Evolutionary conservation across 2,797 vertebrate genomes (phyloP), one percentile per base, ranked within the genome.

Genomic region (Sebastiscus tertius): DNA sequence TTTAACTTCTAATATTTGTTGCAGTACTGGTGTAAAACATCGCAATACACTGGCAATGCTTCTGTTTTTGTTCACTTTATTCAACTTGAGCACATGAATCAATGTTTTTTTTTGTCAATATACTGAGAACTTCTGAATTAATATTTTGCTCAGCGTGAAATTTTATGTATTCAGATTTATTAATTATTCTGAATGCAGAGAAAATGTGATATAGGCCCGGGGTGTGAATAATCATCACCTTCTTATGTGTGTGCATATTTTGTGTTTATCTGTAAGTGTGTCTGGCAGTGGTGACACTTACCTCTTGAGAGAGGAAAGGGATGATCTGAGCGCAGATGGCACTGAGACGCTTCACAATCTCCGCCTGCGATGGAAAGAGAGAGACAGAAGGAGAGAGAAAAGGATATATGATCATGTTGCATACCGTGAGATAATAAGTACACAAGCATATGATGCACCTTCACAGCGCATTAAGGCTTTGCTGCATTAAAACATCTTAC

Each of bases 231-330:
- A 59, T 16, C 42, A n/a, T 31, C 20, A 69, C n/a, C 62, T 36
- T 46, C 75, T 42, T 77, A 10, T 67, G 69, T 73, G 70, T 64
- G 64, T 76, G 75, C 6, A 65, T 49, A 65, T 89, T 83, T 39
- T 75, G 83, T 66, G 81, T 64, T 55, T 56, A 27, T 20, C 62
- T 76, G 18, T 65, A 46, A 67, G 83, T 77, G 85, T 65, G 79
- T 81, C 77, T 90, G 88, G 83, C 75, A 39, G 71, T 66, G 27
- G 78, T 75, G 87, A 95, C 93, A 97, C 97, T 97, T 96, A 98
- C 98, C 97, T 99, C 98, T 96, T 99, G 98, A 96, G 98, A 99
- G 95, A 99, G 97, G 96, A 98, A 99, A 87, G 98, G 98, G 96
- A 98, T 98, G 96, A 99, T 97, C 96, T 99, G 98, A 93, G 98